These are phyloP conservation scores for Phoenicopterus ruber DNA, from an alignment of 2,113 vertebrate genomes.

Conservation along the genomic window DNA sequence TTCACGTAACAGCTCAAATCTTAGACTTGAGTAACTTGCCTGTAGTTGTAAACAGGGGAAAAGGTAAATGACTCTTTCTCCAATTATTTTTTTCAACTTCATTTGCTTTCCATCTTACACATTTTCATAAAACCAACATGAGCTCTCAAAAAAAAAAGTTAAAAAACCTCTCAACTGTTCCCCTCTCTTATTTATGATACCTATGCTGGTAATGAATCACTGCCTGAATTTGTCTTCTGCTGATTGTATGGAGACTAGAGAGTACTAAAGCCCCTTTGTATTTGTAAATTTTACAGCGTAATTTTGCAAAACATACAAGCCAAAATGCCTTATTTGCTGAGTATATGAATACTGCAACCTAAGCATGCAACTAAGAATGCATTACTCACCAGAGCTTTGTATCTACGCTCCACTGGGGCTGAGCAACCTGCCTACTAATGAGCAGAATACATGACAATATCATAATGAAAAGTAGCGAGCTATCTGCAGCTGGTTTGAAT, in stretches of 20 bases:
- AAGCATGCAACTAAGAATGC: background rate
- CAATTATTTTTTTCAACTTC: background rate
- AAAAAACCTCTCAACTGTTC: background rate
- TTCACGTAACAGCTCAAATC: background rate
- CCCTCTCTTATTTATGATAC: background rate
- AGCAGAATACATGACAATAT: background rate
- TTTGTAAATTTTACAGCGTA: background rate
- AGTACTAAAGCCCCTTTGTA: background rate
- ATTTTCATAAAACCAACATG: background rate
- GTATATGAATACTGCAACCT: background rate
- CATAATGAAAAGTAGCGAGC: background rate
- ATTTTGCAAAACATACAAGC: background rate
- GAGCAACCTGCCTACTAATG: background rate
- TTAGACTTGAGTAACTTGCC: no score
- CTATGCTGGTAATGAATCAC: rapidly evolving
- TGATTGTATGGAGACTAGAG: background rate
- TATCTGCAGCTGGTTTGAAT: background rate
- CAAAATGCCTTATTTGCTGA: background rate
- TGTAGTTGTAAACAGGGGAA: no score
- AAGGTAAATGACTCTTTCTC: no score
- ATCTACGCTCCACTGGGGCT: background rate
- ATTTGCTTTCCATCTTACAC: background rate
- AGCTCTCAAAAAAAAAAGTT: background rate
- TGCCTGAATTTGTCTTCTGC: background rate
- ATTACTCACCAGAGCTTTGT: background rate